These are phyloP conservation scores for Drosophila prolongata DNA, from an alignment of 2,888 invertebrate genomes.

Conservation along the genomic window DNA sequence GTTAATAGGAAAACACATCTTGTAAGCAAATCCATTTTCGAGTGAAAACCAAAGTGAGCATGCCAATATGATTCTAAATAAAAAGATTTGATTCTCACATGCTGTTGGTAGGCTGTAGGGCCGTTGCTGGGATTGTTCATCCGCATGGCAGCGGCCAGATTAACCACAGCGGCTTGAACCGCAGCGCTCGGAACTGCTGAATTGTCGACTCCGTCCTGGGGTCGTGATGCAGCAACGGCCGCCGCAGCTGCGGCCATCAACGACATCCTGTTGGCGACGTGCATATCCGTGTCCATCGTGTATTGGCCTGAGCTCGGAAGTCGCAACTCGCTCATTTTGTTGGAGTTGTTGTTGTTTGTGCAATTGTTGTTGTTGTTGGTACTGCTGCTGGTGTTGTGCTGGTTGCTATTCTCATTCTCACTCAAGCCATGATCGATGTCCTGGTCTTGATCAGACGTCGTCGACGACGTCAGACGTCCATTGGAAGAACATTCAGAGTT, in stretches of 20 bases:
- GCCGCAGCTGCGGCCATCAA: slow-evolving; percentile 87
- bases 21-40: too few species aligned
- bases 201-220: slow-evolving; percentile 80
- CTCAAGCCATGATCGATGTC: slow-evolving; percentile 85
- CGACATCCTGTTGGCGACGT: slow-evolving; percentile 87
- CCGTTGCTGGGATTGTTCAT: slow-evolving; percentile 84
- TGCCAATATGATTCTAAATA: too few species aligned
- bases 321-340: slow-evolving; percentile 86
- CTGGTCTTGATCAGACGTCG: slow-evolving; percentile 91
- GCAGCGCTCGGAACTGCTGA: slow-evolving; percentile 84
- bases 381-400: slow-evolving; percentile 37
- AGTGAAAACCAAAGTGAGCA: too few species aligned
- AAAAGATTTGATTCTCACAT: slow-evolving; percentile 40
- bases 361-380: slow-evolving; percentile 86
- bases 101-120: slow-evolving; percentile 55
- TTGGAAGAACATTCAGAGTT: slow-evolving; percentile 95
- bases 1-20: too few species aligned
- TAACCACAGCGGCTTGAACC: slow-evolving; percentile 90
- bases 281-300: slow-evolving; percentile 86
- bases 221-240: slow-evolving; percentile 73
- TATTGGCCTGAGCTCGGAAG: slow-evolving; percentile 86
- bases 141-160: slow-evolving; percentile 91
- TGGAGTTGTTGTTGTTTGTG: slow-evolving; percentile 85
- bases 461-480: slow-evolving; percentile 92
- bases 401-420: slow-evolving; percentile 85